A percentile compares a stretch with the other conserved stretches of the same genome.
Conservation (phyloP, 2,888 invertebrate genomes). For the Sinopyrophorus schimmeli region DNA sequence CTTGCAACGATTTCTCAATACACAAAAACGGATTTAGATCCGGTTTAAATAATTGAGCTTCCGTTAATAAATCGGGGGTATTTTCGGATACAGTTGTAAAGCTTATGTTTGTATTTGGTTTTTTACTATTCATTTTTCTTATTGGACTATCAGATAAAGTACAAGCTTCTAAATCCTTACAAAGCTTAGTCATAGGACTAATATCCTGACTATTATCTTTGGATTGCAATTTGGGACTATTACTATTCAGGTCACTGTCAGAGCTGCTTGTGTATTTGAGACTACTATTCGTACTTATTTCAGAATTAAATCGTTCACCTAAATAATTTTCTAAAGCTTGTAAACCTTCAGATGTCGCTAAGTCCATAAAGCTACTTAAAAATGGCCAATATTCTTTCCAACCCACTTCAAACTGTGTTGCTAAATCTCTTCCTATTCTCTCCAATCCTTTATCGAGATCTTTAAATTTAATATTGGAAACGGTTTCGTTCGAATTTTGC, state of each 20-base stretch:
- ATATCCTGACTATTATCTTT: constrained; percentile 12
- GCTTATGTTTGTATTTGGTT: constrained; percentile 23
- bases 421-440: constrained; percentile 74
- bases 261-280: constrained; percentile 12
- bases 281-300: constrained; percentile 17
- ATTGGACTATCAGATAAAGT: constrained; percentile 54
- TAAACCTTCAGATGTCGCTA: constrained; percentile 75
- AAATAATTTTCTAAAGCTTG: constrained; percentile 75
- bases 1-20: constrained; percentile 65
- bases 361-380: constrained; percentile 77
- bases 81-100: neutral
- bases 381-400: constrained; percentile 97
- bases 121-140: constrained; percentile 17
- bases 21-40: constrained; percentile 57
- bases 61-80: constrained; percentile 9
- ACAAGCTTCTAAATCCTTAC: constrained; percentile 62
- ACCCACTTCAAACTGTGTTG: constrained; percentile 70
- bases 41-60: constrained; percentile 31
- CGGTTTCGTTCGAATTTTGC: constrained; percentile 10
- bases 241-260: constrained; percentile 11
- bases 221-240: constrained; percentile 3
- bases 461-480: constrained; percentile 45
- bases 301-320: constrained; percentile 43
- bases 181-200: constrained; percentile 65
- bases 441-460: constrained; percentile 91